These are phyloP conservation scores for Copidosoma floridanum DNA, from an alignment of 1,140 invertebrate species.

Conservation along the genomic window DNA sequence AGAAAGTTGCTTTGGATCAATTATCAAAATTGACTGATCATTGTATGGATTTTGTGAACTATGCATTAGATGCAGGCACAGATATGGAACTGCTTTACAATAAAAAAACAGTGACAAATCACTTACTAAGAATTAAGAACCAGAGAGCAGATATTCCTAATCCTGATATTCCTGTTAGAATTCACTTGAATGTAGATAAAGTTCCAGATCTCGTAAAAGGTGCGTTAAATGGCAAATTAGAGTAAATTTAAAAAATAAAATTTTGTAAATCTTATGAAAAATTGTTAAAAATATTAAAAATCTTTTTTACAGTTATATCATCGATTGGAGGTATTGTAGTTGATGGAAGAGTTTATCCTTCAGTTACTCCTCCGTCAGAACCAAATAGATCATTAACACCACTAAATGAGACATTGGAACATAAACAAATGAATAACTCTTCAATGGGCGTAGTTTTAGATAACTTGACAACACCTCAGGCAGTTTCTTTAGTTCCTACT, in stretches of 20 bases:
- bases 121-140: constrained; percentile 76
- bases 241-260: background rate
- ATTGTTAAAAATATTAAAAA: constrained; percentile 17
- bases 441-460: constrained; percentile 32
- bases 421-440: constrained; percentile 46
- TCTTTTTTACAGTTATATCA: constrained; percentile 62
- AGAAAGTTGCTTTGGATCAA: constrained; percentile 76
- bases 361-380: constrained; percentile 48
- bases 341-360: constrained; percentile 68
- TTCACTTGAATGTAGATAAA: constrained; percentile 73
- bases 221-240: constrained; percentile 47
- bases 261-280: constrained; percentile 6
- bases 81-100: constrained; percentile 82
- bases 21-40: constrained; percentile 81
- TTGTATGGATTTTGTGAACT: constrained; percentile 79
- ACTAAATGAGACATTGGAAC: constrained; percentile 40
- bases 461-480: constrained; percentile 24
- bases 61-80: constrained; percentile 74
- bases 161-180: constrained; percentile 79
- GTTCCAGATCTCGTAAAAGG: constrained; percentile 75
- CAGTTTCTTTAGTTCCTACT: constrained; percentile 34
- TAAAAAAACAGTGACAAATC: constrained; percentile 70
- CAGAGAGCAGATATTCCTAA: constrained; percentile 79
- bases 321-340: constrained; percentile 75
- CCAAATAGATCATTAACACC: constrained; percentile 44